Conservation (phyloP, 1,140 invertebrate species). For the Ylistrum balloti region DNA sequence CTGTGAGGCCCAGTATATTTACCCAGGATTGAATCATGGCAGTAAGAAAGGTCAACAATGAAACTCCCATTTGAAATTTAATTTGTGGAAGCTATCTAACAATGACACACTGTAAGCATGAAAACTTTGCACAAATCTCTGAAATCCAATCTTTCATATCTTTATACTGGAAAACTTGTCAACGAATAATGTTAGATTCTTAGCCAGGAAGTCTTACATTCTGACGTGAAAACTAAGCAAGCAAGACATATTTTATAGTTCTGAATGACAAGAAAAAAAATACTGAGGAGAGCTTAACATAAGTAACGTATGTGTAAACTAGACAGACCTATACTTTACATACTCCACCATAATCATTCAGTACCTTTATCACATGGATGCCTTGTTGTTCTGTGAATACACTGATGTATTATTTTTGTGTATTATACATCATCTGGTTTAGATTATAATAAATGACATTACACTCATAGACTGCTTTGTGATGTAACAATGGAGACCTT, state of each 20-base stretch:
- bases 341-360: too few species aligned
- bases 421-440: too few species aligned
- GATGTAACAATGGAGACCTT: too few species aligned
- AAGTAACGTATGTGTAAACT: too few species aligned
- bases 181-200: not conserved
- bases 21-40: not conserved
- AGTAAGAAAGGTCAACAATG: conserved; percentile 29
- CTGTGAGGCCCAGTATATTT: not conserved
- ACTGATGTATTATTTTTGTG: too few species aligned
- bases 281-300: too few species aligned
- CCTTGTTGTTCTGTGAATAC: too few species aligned
- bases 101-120: not conserved
- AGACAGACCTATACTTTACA: too few species aligned
- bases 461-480: too few species aligned
- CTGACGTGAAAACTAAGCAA: not conserved
- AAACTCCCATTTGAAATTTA: conserved; percentile 2
- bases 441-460: too few species aligned
- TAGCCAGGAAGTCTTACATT: not conserved
- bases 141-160: conserved; percentile 28
- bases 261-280: too few species aligned
- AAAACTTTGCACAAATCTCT: not conserved
- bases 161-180: not conserved
- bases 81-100: not conserved
- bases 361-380: too few species aligned
- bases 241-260: not conserved